These are phyloP conservation scores for Melanotaenia boesemani DNA, from an alignment of 2,797 vertebrate genomes.

Conservation along the genomic window DNA sequence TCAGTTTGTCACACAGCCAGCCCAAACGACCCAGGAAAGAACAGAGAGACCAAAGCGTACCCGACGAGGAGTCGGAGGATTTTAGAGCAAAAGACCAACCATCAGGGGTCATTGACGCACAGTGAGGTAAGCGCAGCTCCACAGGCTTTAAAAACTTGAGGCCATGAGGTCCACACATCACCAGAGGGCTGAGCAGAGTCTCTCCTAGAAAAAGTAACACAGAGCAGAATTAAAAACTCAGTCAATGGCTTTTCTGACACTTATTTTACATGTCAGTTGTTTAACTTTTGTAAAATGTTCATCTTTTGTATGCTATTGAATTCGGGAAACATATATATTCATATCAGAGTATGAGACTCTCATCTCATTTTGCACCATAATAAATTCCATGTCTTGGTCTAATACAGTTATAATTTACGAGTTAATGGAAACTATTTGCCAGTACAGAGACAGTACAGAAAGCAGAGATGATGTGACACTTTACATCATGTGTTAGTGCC, in stretches of 20 bases:
- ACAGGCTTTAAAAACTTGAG: slow-evolving; percentile 99
- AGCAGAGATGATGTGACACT: slow-evolving; percentile 1
- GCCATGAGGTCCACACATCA: slow-evolving; percentile 99
- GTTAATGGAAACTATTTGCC: not conserved
- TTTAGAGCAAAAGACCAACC: slow-evolving; percentile 99
- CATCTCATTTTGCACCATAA: not conserved
- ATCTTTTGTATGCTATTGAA: too few species aligned
- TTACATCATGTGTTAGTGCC: not conserved
- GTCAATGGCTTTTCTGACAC: too few species aligned
- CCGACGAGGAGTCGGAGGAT: slow-evolving; percentile 99
- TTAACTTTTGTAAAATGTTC: too few species aligned
- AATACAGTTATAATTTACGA: not conserved
- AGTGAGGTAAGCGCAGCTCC: slow-evolving; percentile 99
- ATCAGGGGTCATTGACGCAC: slow-evolving; percentile 99
- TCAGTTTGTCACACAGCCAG: slow-evolving; percentile 77
- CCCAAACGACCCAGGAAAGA: slow-evolving; percentile 89
- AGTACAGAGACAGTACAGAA: not conserved
- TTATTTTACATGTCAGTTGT: too few species aligned
- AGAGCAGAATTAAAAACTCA: slow-evolving; percentile 3
- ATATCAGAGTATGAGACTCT: not conserved
- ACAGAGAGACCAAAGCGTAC: slow-evolving; percentile 98
- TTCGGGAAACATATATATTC: too few species aligned
- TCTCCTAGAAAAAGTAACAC: slow-evolving; percentile 87
- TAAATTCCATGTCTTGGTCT: not conserved
- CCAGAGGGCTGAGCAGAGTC: slow-evolving; percentile 95